Conservation (phyloP, 2,113 vertebrate species). For the Orycteropus afer region DNA sequence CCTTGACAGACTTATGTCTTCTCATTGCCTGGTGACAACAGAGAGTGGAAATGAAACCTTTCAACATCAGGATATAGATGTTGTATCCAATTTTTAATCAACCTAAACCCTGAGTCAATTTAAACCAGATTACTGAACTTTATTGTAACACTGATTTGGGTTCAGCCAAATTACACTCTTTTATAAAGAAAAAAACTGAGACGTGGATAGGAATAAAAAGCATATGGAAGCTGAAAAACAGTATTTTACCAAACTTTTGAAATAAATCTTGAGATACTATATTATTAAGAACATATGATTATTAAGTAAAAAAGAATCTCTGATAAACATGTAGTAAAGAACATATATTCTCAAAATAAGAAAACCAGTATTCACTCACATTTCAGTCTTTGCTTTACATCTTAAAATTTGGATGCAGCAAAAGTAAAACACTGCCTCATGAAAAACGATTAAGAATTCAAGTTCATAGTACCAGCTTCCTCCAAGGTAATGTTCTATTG, state of each 20-base stretch:
- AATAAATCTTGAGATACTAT: constrained; percentile 33
- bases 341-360: constrained; percentile 1
- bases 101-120: not conserved
- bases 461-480: constrained; percentile 8
- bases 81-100: not conserved
- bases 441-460: constrained; percentile 62
- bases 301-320: not conserved
- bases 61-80: not conserved
- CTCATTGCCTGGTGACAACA: not conserved
- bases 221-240: not conserved
- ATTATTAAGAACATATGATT: constrained; percentile 32
- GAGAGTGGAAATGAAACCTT: not conserved
- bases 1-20: not conserved
- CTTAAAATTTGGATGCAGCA: constrained; percentile 29
- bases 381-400: constrained; percentile 21
- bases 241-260: constrained; percentile 29
- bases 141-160: not conserved
- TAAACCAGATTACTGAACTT: constrained; percentile 11
- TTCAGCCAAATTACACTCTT: constrained; percentile 21
- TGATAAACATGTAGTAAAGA: not conserved
- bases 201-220: constrained; percentile 13
- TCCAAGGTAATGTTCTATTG: constrained; percentile 58
- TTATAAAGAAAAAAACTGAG: constrained; percentile 9
- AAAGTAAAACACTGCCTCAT: constrained; percentile 25
- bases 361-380: constrained; percentile 36